Base-by-base conservation (phyloP, 2,113 vertebrate genomes). In the Solea senegalensis region DNA sequence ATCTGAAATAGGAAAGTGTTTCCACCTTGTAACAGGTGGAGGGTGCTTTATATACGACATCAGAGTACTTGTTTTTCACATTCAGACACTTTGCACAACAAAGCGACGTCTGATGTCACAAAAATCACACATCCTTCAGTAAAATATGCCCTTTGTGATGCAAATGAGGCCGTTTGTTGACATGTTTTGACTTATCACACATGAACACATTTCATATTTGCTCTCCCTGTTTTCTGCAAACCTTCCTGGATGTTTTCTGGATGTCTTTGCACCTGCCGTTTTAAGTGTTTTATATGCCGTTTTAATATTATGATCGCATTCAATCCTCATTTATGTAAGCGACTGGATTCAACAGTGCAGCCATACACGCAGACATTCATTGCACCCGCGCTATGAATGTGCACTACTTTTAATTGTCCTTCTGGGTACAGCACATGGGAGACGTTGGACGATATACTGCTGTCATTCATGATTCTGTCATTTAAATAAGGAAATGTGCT, bases 351-450 rank as follows among this genome's bases (percentile, higher is more conserved):
- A 76, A 76, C 86, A 80, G 72, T 76, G 72, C 85, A 89, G 71
- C 80, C 76, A n/a, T n/a, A n/a, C n/a, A n/a, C n/a, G n/a, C 74
- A 84, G 69, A 68, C 79, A 68, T 87, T 68, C 79, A 72, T 51
- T 86, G 67, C 77, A 58, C 62, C 68, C 61, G 15, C 7, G 72
- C 83, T 69, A 81, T 82, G 69, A 76, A 46, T 52, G 74, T 75
- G 84, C 76, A 82, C 80, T 69, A 80, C 82, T 82, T 88, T 88
- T 76, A 85, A 88, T 86, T 63, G 69, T 78, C 84, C 83, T 73
- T 78, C 60, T 72, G 75, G 83, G 82, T 83, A 61, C 74, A 78
- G 68, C 88, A 82, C 86, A 86, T 86, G 84, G 80, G 57, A 75
- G 69, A 88, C 79, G 78, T 76, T 81, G 79, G 80, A 76, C 86